Evolutionary conservation across 2,113 vertebrate species (phyloP).

Genomic region (Silurus glanis): DNA sequence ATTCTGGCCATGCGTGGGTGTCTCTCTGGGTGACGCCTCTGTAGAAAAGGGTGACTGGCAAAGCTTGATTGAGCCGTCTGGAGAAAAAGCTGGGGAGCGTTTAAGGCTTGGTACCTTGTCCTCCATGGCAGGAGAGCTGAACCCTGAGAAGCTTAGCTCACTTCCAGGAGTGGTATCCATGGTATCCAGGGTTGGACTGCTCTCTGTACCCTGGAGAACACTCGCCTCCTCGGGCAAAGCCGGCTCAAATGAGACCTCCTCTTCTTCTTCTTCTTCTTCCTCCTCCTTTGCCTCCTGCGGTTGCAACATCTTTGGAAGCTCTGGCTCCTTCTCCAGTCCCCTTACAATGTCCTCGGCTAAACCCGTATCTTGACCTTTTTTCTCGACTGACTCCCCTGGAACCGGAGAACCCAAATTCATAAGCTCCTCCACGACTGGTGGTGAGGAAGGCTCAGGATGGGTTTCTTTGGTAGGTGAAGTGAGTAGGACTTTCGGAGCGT

Average conservation of each 20-base stretch:
- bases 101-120: constrained; percentile 66
- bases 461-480: constrained; percentile 54
- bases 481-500: constrained; percentile 37
- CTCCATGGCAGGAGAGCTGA: constrained; percentile 66
- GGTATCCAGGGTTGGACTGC: constrained; percentile 47
- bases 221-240: constrained; percentile 33
- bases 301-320: background rate
- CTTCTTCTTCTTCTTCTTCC: constrained; percentile 33
- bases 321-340: constrained; percentile 14
- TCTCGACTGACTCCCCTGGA: background rate
- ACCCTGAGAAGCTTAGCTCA: constrained; percentile 69
- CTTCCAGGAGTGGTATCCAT: constrained; percentile 66
- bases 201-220: constrained; percentile 17
- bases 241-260: constrained; percentile 27
- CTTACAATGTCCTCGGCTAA: background rate
- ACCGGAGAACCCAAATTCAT: constrained; percentile 38
- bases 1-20: constrained; percentile 56
- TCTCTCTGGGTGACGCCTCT: constrained; percentile 76
- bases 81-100: constrained; percentile 62
- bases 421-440: constrained; percentile 23
- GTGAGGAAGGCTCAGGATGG: constrained; percentile 25
- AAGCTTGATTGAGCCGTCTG: constrained; percentile 72
- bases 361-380: background rate
- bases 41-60: constrained; percentile 76
- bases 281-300: constrained; percentile 15